A percentile compares a stretch with the other conserved stretches of the same genome.
Conservation (phyloP, 2,113 vertebrate species). For the Syrmaticus mikado region DNA sequence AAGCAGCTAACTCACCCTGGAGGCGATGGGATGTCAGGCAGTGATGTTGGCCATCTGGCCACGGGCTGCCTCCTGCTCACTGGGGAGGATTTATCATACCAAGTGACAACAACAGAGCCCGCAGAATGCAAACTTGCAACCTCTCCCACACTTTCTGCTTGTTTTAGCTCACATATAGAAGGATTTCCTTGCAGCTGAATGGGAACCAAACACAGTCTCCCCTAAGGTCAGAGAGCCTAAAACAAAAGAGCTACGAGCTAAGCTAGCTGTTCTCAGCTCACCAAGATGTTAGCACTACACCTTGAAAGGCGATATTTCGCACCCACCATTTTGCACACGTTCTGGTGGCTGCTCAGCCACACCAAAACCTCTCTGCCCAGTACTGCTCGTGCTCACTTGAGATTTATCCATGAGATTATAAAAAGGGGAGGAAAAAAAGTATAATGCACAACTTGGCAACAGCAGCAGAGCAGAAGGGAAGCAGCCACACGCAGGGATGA, state of each 20-base stretch:
- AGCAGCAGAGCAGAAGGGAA: neutral
- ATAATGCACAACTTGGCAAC: neutral
- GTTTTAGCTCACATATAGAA: neutral
- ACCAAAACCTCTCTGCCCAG: neutral
- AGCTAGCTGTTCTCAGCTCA: neutral
- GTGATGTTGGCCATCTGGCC: neutral
- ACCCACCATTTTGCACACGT: rapidly evolving
- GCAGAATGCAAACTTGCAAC: rapidly evolving
- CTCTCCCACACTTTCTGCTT: neutral
- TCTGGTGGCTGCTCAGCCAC: rapidly evolving
- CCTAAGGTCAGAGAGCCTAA: neutral
- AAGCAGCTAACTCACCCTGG: neutral
- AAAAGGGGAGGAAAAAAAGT: neutral
- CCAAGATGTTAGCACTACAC: no score
- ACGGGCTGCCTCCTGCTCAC: rapidly evolving
- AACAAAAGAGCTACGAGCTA: neutral
- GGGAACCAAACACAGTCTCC: neutral
- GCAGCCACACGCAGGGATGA: rapidly evolving
- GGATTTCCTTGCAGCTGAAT: neutral
- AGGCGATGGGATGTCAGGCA: neutral
- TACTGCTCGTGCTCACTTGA: rapidly evolving
- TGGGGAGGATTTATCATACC: neutral
- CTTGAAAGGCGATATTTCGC: neutral
- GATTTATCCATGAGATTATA: neutral
- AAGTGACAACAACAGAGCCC: neutral